Evolutionary conservation across 1,140 invertebrate genomes (phyloP).

Genomic region (Drosophila kanapiae): DNA sequence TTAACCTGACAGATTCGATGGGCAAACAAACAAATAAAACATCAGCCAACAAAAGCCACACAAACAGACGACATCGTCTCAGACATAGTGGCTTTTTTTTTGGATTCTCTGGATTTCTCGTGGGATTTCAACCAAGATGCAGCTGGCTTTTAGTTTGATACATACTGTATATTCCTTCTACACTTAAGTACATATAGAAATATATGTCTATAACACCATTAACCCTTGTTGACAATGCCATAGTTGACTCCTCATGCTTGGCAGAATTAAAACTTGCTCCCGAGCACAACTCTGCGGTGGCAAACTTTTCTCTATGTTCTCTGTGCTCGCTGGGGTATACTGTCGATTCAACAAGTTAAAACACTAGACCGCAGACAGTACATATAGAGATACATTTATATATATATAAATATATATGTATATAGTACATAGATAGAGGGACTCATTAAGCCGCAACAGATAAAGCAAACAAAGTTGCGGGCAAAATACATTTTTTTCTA

Average conservation of each 20-base stretch:
- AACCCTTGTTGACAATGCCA: slow-evolving; percentile 18
- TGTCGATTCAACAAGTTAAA: slow-evolving; percentile 35
- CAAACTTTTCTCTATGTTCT: slow-evolving; percentile 40
- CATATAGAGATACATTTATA: background rate
- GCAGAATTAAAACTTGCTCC: slow-evolving; percentile 59
- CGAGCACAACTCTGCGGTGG: slow-evolving; percentile 46
- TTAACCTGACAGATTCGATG: no score
- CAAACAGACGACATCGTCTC: no score
- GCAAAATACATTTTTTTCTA: slow-evolving; percentile 2
- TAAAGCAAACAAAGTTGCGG: slow-evolving; percentile 28
- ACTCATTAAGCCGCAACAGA: slow-evolving; percentile 22
- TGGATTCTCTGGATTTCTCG: no score
- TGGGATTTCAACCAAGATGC: no score
- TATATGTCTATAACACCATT: background rate
- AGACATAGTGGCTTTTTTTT: no score
- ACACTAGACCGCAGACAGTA: slow-evolving; percentile 20
- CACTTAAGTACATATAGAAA: background rate
- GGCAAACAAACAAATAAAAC: no score
- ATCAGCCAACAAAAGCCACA: no score
- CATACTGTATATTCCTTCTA: background rate
- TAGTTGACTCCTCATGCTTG: slow-evolving; percentile 20
- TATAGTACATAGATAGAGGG: background rate
- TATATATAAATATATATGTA: background rate
- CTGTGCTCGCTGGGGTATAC: background rate
- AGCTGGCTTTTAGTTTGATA: background rate